These are phyloP conservation scores for Harpegnathos saltator DNA, from an alignment of 1,140 invertebrate genomes.

Conservation along the genomic window DNA sequence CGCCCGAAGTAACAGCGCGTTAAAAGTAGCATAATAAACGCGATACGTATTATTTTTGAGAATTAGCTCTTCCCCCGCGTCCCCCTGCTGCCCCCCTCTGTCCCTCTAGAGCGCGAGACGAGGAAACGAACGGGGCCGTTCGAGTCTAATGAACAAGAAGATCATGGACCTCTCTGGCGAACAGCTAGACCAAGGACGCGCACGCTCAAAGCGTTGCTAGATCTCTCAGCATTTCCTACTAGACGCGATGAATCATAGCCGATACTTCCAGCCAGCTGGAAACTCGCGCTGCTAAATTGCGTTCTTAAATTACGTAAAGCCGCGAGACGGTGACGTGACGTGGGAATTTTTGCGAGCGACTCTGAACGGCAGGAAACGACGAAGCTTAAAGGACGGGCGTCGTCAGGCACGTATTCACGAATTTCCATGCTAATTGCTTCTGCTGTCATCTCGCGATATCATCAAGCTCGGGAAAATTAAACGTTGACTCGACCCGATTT, in stretches of 20 bases:
- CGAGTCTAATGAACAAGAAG: slow-evolving; percentile 44
- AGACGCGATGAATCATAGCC: slow-evolving; percentile 65
- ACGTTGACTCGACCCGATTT: no score
- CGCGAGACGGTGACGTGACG: background rate
- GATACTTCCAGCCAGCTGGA: background rate
- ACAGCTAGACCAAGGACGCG: slow-evolving; percentile 57
- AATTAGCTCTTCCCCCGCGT: background rate
- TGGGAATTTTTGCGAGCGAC: background rate
- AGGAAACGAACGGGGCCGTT: slow-evolving; percentile 31
- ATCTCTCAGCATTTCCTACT: slow-evolving; percentile 57
- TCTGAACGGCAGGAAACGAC: slow-evolving; percentile 4
- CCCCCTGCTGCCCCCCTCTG: no score
- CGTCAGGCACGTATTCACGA: background rate
- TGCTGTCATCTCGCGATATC: background rate
- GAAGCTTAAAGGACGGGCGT: slow-evolving; percentile 2
- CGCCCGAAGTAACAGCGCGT: background rate
- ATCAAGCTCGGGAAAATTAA: no score
- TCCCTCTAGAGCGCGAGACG: slow-evolving; percentile 1
- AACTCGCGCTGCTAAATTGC: slow-evolving; percentile 21
- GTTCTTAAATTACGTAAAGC: slow-evolving; percentile 34
- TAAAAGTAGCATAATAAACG: slow-evolving; percentile 48
- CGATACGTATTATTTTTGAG: slow-evolving; percentile 25
- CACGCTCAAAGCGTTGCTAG: slow-evolving; percentile 27
- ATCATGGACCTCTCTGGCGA: slow-evolving; percentile 52
- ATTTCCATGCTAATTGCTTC: background rate